Base-by-base conservation (phyloP, 2,888 invertebrate genomes). In the Apodemia duryi region DNA sequence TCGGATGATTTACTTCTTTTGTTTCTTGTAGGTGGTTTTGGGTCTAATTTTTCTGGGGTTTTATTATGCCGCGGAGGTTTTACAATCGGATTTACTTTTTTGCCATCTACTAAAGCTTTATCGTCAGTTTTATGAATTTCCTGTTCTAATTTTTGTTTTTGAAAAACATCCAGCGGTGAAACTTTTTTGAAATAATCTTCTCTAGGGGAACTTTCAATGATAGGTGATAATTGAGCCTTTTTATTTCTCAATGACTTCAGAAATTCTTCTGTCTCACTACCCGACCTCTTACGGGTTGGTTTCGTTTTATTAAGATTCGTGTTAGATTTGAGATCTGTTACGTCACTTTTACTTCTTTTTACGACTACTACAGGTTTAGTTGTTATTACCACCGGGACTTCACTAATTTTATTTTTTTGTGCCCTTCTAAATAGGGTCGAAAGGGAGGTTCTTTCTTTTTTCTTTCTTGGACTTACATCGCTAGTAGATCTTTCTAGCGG, bases 191-290 rank as follows among this genome's bases (percentile, higher is more conserved):
- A 95, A 75, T 94, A 95, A 77, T 95, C 95, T 73, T 95, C 95
- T 70, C 94, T 92, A 21, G 94, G 95, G 11, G 95, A 93, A 69
- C 94, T 94, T 84, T 96, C 96, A 71, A 96, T 96, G 63, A 97
- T 96, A 0, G 96, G 96, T 9, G 96, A 96, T 29, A 97, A 80
- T 76, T 95, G 96, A 66, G 94, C 91, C 77, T 95, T 95, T 71
- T 93, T 94, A 66, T 93, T 93, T 71, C 88, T 84, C 32, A 88
- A 82, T 2, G 92, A 92, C 71, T 92, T 92, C 10, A 92, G 79
- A 70, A 93, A 93, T 72, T 93, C 93, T 74, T 94, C 94, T 72
- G 93, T 93, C 79, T 94, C 94, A 78, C 93, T 94, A 62, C 94
- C 93, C 66, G 93, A 89, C 74, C 94, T 86, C 81, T 94, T 94